These are phyloP conservation scores for Apostichopus leukothele DNA, from an alignment of 53 echinoderm and acorn worm species.

Conservation along the genomic window DNA sequence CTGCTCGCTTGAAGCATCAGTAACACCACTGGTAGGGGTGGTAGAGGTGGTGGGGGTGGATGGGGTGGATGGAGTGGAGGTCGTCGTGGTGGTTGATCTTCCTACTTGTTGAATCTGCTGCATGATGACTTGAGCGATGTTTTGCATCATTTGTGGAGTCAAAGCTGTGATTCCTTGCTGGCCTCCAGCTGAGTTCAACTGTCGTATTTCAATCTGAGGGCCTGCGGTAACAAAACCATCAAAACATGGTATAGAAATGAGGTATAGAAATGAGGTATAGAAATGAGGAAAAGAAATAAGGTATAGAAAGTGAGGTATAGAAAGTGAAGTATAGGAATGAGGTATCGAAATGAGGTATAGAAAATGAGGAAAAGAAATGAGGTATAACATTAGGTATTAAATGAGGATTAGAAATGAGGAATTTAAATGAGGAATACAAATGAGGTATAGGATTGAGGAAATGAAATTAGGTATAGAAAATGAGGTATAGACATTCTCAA, in stretches of 20 bases:
- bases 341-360: too few relatives aligned
- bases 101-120: conserved; percentile 76
- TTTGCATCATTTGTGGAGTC: conserved; percentile 70
- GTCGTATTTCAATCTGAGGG: conserved; percentile 45
- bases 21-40: conserved; percentile 2
- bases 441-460: too few relatives aligned
- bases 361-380: too few relatives aligned
- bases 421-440: too few relatives aligned
- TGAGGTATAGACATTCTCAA: too few relatives aligned
- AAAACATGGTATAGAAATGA: neutral
- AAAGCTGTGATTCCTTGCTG: conserved; percentile 23
- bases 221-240: conserved; percentile 31
- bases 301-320: too few relatives aligned
- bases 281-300: too few relatives aligned
- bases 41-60: conserved; percentile 18
- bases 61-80: neutral
- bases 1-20: neutral
- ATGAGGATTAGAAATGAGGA: too few relatives aligned
- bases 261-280: too few relatives aligned
- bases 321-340: too few relatives aligned
- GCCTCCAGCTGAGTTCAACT: conserved; percentile 6
- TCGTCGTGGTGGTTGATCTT: conserved; percentile 4
- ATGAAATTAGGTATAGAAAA: too few relatives aligned
- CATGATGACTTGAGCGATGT: conserved; percentile 81
- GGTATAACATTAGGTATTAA: too few relatives aligned